These are phyloP conservation scores for Drosophila tani DNA, from an alignment of 1,140 invertebrate genomes.

Conservation along the genomic window DNA sequence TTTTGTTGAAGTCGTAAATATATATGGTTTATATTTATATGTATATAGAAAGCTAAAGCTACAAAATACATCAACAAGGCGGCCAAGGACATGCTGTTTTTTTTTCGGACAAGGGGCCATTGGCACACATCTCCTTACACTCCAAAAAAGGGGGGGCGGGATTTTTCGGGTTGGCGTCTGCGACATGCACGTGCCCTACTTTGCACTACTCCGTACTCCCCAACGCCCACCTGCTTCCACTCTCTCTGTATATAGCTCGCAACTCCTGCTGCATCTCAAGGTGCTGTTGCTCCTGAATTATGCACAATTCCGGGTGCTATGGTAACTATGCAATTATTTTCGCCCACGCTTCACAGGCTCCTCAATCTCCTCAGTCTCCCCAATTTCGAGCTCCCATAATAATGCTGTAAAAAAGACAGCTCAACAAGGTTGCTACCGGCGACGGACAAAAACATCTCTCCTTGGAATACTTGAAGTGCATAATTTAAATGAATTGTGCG, in stretches of 20 bases:
- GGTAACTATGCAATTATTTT: constrained; percentile 80
- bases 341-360: constrained; percentile 17
- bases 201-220: constrained; percentile 3
- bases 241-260: background rate
- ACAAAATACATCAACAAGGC: constrained; percentile 61
- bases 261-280: constrained; percentile 32
- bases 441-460: constrained; percentile 47
- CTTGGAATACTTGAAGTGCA: constrained; percentile 53
- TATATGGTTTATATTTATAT: constrained; percentile 18
- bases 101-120: constrained; percentile 45
- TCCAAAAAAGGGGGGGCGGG: constrained; percentile 7
- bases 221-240: constrained; percentile 4
- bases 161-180: constrained; percentile 26
- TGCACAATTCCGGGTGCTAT: constrained; percentile 47
- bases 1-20: constrained; percentile 39
- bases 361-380: background rate
- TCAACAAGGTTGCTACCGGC: constrained; percentile 31
- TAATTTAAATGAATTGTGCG: constrained; percentile 70
- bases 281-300: constrained; percentile 51
- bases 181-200: constrained; percentile 58
- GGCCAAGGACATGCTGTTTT: constrained; percentile 55
- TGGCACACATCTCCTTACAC: constrained; percentile 41
- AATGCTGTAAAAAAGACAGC: constrained; percentile 30
- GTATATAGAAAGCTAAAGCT: constrained; percentile 40
- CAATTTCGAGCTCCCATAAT: constrained; percentile 17